These are phyloP conservation scores for Cherax quadricarinatus DNA, from an alignment of 1,140 invertebrate species.

Conservation along the genomic window DNA sequence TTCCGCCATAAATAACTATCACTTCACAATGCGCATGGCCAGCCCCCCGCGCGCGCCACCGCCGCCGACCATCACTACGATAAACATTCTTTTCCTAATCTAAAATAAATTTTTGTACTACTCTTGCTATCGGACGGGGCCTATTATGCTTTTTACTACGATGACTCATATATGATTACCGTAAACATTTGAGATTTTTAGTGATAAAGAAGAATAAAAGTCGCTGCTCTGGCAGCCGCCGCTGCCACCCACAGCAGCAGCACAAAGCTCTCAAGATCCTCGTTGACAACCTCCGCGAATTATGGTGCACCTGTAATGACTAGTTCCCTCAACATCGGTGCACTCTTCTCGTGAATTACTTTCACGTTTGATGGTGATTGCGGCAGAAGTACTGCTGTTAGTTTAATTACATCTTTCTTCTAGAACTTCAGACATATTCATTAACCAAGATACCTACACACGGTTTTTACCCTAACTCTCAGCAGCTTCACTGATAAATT, in stretches of 20 bases:
- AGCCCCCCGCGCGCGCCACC: slow-evolving; percentile 58
- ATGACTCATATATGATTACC: slow-evolving; percentile 17
- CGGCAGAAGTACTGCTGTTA: not conserved
- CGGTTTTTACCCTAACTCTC: not conserved
- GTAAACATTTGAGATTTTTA: slow-evolving; percentile 15
- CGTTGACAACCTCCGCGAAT: slow-evolving; percentile 46
- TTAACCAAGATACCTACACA: not conserved
- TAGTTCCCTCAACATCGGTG: slow-evolving; percentile 36
- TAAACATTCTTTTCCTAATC: slow-evolving; percentile 48
- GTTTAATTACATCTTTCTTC: slow-evolving; percentile 18
- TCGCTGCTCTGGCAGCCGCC: slow-evolving; percentile 24
- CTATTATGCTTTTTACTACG: slow-evolving; percentile 11
- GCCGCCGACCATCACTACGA: slow-evolving; percentile 56
- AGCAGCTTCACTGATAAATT: too few species aligned
- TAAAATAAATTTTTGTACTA: slow-evolving; percentile 24
- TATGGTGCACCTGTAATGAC: slow-evolving; percentile 62
- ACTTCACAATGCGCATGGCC: slow-evolving; percentile 71
- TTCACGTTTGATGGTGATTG: slow-evolving; percentile 34
- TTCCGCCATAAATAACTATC: slow-evolving; percentile 71
- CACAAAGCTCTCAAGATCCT: slow-evolving; percentile 42
- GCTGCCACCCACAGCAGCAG: slow-evolving; percentile 25
- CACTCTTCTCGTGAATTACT: slow-evolving; percentile 47
- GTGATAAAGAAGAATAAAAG: not conserved
- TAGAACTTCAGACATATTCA: not conserved
- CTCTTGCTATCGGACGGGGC: slow-evolving; percentile 18